These are phyloP conservation scores for Otis tarda DNA, from an alignment of 2,113 vertebrate species.

Conservation along the genomic window DNA sequence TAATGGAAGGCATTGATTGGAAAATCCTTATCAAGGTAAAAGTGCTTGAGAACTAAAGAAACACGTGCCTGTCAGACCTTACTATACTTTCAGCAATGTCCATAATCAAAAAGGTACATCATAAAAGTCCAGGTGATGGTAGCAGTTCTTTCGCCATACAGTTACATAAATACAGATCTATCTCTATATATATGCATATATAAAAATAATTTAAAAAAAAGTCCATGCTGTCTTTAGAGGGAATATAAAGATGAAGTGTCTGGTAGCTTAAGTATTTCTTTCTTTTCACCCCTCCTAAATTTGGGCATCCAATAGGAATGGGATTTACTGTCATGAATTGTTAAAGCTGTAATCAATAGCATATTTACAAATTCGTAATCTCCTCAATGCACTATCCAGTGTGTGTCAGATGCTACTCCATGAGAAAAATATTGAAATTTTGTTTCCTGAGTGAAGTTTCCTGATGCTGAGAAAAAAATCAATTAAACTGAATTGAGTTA, in stretches of 20 bases:
- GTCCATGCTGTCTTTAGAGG: not conserved
- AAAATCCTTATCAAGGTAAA: constrained; percentile 76
- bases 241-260: not conserved
- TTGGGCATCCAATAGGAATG: not conserved
- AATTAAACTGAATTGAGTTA: not conserved
- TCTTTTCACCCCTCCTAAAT: not conserved
- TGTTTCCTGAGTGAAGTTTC: not conserved
- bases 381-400: not conserved
- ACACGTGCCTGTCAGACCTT: not conserved
- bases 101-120: not conserved
- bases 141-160: not conserved
- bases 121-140: not conserved
- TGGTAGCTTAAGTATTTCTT: not conserved
- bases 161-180: not conserved
- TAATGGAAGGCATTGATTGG: constrained; percentile 76
- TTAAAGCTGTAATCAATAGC: not conserved
- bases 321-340: not conserved
- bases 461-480: not conserved
- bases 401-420: not conserved
- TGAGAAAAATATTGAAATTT: not conserved
- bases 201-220: not conserved
- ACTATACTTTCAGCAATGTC: not conserved
- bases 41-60: constrained; percentile 50
- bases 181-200: not conserved
- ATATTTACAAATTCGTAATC: not conserved